Percentiles rank a stretch among this genome's conserved stretches.
These are phyloP conservation scores for Notolabrus celidotus DNA, from an alignment of 2,797 vertebrate species.

Conservation along the genomic window DNA sequence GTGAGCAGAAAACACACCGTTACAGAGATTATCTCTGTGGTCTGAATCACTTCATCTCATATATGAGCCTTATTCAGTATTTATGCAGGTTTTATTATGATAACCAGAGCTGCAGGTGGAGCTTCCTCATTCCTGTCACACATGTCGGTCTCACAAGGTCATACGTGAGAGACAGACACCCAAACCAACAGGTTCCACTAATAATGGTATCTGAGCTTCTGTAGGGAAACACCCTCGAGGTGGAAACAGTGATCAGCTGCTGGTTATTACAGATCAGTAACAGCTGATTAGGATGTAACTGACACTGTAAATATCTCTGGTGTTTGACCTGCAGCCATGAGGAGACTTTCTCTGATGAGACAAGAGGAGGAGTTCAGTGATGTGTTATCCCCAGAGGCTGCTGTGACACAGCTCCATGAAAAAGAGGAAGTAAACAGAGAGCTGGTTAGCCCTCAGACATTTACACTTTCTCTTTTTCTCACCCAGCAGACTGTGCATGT, in stretches of 20 bases:
- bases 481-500: background rate
- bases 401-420: background rate
- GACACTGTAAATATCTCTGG: background rate
- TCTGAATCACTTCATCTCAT: background rate
- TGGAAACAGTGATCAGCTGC: background rate
- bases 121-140: constrained; percentile 1
- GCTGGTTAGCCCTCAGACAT: background rate
- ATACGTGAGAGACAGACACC: background rate
- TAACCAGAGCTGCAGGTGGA: background rate
- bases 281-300: background rate
- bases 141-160: background rate
- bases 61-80: background rate
- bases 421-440: background rate
- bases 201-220: background rate
- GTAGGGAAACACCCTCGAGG: constrained; percentile 4
- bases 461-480: background rate
- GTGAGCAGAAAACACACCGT: no score
- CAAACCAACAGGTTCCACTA: background rate
- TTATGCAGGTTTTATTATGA: no score
- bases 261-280: background rate
- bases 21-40: no score
- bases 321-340: no score
- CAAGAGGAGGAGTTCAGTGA: background rate
- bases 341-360: no score
- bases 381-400: background rate